Percentiles rank a stretch among this genome's conserved stretches.
Evolutionary conservation across 2,888 invertebrate genomes (phyloP).

Genomic region (Sinotaia quadrata): DNA sequence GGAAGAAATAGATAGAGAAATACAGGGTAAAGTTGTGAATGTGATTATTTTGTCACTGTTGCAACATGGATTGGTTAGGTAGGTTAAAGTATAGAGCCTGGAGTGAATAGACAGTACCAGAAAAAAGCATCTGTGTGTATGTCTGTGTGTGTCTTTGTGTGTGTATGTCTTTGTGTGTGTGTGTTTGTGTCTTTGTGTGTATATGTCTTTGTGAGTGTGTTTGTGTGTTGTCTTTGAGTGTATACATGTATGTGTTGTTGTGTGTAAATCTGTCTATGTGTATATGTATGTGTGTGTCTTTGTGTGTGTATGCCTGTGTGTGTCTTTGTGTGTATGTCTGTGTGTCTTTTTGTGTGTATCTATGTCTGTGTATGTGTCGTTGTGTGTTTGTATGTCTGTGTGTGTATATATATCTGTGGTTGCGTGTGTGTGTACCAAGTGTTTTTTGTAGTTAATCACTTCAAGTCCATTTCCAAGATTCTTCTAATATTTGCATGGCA

Average conservation of each 20-base stretch:
- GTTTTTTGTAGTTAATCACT: too few relatives aligned
- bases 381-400: neutral
- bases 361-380: neutral
- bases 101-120: too few relatives aligned
- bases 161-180: too few relatives aligned
- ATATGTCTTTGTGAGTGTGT: conserved; percentile 9
- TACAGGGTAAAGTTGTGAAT: neutral
- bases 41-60: too few relatives aligned
- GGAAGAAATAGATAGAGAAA: neutral
- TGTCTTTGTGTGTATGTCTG: neutral
- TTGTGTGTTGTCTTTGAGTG: neutral
- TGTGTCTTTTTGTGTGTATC: neutral
- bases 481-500: too few relatives aligned
- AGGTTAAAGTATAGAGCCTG: too few relatives aligned
- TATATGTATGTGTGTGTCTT: neutral
- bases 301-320: neutral
- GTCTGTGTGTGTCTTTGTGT: conserved; percentile 14
- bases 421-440: too few relatives aligned
- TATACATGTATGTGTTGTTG: too few relatives aligned
- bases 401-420: too few relatives aligned
- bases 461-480: too few relatives aligned
- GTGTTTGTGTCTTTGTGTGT: too few relatives aligned
- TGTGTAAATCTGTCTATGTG: neutral
- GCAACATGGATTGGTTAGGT: too few relatives aligned
- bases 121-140: conserved; percentile 16